Conservation (phyloP, 2,113 vertebrate genomes). For the Rhinopomastus cyanomelas region DNA sequence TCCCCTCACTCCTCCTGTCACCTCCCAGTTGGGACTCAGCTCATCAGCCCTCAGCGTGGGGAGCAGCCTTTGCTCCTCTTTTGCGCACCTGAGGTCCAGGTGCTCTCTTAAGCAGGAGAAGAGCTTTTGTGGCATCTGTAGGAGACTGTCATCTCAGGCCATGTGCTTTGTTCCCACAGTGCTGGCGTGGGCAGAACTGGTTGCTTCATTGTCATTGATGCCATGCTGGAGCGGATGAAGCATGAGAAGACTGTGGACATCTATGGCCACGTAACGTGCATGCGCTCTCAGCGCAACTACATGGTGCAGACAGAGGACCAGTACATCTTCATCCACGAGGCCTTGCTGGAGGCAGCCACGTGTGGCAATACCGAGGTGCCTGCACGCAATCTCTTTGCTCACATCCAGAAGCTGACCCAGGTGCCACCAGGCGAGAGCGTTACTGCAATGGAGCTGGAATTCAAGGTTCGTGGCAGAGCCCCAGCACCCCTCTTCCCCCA, state of each 20-base stretch:
- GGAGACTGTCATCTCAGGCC: neutral
- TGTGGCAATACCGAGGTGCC: conserved; percentile 92
- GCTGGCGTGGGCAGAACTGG: conserved; percentile 93
- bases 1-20: neutral
- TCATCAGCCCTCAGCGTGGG: neutral
- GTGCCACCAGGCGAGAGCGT: conserved; percentile 85
- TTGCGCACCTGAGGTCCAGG: fast-evolving
- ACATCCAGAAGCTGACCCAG: conserved; percentile 93
- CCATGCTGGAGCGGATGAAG: conserved; percentile 96
- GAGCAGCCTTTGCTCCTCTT: neutral
- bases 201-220: conserved; percentile 93
- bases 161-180: conserved; percentile 54
- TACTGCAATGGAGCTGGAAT: conserved; percentile 94
- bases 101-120: neutral
- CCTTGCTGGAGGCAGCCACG: conserved; percentile 88
- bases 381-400: conserved; percentile 89
- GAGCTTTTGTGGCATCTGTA: neutral
- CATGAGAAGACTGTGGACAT: conserved; percentile 94
- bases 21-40: neutral
- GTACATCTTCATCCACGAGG: conserved; percentile 95
- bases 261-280: conserved; percentile 94
- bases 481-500: neutral
- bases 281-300: conserved; percentile 97
- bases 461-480: conserved; percentile 84
- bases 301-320: conserved; percentile 99